Percentiles rank a stretch among this genome's conserved stretches.
Evolutionary conservation across 2,888 invertebrate genomes (phyloP).

Genomic region (Dolichomitus sp.): DNA sequence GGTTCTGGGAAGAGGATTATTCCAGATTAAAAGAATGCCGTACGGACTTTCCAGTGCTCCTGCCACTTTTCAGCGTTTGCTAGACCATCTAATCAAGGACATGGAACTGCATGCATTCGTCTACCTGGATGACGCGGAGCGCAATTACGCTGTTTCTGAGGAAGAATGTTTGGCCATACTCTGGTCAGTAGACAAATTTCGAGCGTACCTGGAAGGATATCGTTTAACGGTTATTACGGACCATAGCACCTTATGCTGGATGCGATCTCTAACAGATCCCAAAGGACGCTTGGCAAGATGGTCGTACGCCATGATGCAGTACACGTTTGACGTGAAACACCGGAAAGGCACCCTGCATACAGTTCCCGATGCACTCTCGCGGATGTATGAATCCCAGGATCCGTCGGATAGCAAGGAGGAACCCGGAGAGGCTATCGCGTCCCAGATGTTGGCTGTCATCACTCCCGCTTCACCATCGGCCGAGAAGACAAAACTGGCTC

Average conservation of each 20-base stretch:
- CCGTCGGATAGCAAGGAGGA: too few species aligned
- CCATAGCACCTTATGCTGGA: slow-evolving; percentile 71
- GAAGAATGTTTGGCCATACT: slow-evolving; percentile 72
- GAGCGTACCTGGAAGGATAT: slow-evolving; percentile 71
- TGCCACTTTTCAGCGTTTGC: slow-evolving; percentile 62
- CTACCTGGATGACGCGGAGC: slow-evolving; percentile 61
- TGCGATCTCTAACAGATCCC: slow-evolving; percentile 69
- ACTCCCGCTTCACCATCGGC: neutral
- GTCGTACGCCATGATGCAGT: slow-evolving; percentile 54
- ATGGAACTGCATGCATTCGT: slow-evolving; percentile 55
- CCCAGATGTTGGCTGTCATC: too few species aligned
- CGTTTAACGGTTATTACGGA: slow-evolving; percentile 74
- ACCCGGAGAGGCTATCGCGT: too few species aligned
- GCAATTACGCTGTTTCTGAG: slow-evolving; percentile 66
- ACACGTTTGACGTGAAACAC: slow-evolving; percentile 38
- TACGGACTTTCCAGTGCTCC: slow-evolving; percentile 64
- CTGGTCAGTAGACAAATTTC: slow-evolving; percentile 68
- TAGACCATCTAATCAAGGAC: slow-evolving; percentile 54
- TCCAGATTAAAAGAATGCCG: too few species aligned
- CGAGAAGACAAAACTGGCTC: too few species aligned
- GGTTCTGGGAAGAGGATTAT: too few species aligned
- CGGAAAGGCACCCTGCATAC: slow-evolving; percentile 14
- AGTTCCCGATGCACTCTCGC: slow-evolving; percentile 60
- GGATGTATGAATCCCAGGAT: slow-evolving; percentile 52
- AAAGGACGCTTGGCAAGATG: slow-evolving; percentile 58